phyloP scores from a whole-genome alignment of 1,140 invertebrate genomes.

The Arctopsyche grandis region DNA sequence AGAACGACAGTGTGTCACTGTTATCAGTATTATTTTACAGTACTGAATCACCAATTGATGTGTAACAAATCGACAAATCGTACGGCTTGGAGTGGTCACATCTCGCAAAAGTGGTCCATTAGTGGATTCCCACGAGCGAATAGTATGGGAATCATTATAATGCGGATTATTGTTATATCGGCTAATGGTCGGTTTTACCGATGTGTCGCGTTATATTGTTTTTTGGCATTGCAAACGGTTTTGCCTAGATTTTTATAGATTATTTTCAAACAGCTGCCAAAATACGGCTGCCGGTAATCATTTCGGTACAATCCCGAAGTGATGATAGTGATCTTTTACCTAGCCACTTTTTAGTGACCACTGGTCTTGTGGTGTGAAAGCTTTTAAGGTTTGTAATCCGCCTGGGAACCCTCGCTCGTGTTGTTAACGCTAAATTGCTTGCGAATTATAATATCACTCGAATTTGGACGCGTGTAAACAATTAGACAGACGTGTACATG shows the following conservation, averaged over 20 bases:
- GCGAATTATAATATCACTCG: too few species aligned
- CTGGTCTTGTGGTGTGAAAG: too few species aligned
- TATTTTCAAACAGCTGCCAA: not conserved
- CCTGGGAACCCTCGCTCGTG: too few species aligned
- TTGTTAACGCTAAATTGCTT: too few species aligned
- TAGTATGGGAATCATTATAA: too few species aligned
- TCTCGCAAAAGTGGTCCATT: not conserved
- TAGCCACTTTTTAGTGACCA: not conserved
- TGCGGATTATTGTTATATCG: too few species aligned
- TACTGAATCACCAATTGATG: conserved; percentile 19
- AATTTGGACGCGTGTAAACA: too few species aligned
- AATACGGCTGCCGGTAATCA: not conserved
- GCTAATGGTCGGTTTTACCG: too few species aligned
- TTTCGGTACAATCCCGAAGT: not conserved
- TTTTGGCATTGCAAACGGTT: not conserved
- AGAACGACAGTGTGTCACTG: conserved; percentile 22
- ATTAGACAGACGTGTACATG: too few species aligned
- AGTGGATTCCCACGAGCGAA: too few species aligned
- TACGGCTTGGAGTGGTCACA: not conserved
- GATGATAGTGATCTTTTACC: too few species aligned
- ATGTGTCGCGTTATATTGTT: not conserved
- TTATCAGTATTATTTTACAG: not conserved
- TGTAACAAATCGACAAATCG: not conserved
- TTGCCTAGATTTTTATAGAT: not conserved
- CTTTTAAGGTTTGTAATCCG: too few species aligned